Conservation (phyloP, 2,113 vertebrate species). For the Corythaeola cristata region DNA sequence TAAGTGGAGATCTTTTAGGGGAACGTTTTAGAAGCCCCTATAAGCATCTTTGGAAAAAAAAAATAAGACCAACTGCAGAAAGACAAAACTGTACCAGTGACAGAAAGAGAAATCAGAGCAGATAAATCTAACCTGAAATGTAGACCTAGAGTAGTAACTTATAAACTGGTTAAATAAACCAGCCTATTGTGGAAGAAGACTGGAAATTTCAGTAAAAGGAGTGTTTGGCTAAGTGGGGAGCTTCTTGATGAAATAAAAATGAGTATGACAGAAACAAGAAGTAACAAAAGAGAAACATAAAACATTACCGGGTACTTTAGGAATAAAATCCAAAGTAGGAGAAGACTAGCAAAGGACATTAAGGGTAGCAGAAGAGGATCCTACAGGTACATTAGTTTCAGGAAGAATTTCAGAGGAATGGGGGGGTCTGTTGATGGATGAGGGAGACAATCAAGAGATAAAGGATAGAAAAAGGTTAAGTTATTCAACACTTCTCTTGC, state of each 20-base stretch:
- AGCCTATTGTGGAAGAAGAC: neutral
- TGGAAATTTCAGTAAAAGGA: neutral
- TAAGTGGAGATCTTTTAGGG: neutral
- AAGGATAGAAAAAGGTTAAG: neutral
- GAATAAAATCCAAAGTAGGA: neutral
- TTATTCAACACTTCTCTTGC: neutral
- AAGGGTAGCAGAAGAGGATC: neutral
- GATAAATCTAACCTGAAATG: neutral
- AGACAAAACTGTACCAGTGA: neutral
- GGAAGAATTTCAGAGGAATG: neutral
- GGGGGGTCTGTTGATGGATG: neutral
- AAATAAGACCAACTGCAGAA: neutral
- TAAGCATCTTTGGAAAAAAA: neutral
- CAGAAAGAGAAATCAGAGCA: neutral
- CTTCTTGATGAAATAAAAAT: neutral
- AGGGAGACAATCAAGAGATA: neutral
- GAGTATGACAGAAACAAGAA: neutral
- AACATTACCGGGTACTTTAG: neutral
- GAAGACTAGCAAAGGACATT: neutral
- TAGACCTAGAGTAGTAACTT: neutral
- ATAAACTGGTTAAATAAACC: neutral
- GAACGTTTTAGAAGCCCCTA: neutral
- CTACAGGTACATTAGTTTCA: neutral
- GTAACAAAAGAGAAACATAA: neutral
- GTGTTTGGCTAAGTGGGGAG: neutral